phyloP scores from a whole-genome alignment of 2,113 vertebrate species.

The Corydoras maculifer region DNA sequence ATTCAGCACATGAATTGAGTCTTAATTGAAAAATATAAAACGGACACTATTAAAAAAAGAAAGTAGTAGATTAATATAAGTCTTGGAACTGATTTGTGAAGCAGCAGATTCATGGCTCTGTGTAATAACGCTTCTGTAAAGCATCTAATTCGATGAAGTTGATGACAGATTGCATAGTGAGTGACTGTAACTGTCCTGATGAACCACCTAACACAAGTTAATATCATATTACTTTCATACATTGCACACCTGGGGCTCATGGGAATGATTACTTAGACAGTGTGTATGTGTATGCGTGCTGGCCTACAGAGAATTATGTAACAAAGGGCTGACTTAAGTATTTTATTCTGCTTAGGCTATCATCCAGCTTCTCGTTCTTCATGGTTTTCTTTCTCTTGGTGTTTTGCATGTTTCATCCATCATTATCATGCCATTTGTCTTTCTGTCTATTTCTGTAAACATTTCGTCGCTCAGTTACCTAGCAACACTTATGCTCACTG shows the following conservation, averaged over 20 bases:
- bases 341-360: neutral
- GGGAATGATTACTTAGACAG: neutral
- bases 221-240: neutral
- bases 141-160: no score
- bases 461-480: conserved; percentile 29
- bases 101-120: no score
- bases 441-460: conserved; percentile 15
- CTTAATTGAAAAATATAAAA: no score
- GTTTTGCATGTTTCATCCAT: conserved; percentile 1
- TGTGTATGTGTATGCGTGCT: neutral
- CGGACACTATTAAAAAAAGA: no score
- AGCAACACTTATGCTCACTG: conserved; percentile 19
- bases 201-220: no score
- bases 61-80: no score
- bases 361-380: neutral
- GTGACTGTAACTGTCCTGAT: no score
- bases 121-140: no score
- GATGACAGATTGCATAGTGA: no score
- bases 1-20: no score
- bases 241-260: conserved; percentile 2
- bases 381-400: neutral
- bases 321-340: neutral
- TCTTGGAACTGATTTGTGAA: no score
- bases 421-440: neutral
- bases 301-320: neutral